Base-by-base conservation (phyloP, 2,888 invertebrate species). In the Myathropa florea region DNA sequence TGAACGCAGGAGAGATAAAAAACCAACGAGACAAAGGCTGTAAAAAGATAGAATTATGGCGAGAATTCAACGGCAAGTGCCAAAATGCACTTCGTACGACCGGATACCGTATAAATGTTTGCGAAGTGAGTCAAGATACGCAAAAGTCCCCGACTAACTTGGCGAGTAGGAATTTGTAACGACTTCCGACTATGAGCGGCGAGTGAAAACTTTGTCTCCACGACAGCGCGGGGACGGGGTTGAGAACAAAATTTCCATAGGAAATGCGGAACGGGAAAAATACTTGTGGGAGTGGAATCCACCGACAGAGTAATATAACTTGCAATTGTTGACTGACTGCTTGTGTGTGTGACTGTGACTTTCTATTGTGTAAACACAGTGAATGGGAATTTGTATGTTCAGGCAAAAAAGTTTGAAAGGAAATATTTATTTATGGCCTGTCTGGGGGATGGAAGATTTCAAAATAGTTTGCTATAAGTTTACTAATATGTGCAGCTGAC, bases 51-150 rank as follows among this genome's bases (percentile, higher is more conserved):
- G 30, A 78, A 78, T 71, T 64, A 71, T 64, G 63, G 23, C 55
- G 57, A 30, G 46, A 71, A 46, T 18, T 63, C 57, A 53, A 4
- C 36, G 39, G 64, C 46, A 65, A 71, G 39, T 71, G 78, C 78
- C 78, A 78, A 71, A 70, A 71, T 78, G 78, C 71, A 79, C 64
- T 71, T 71, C 64, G 57, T 64, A 39, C 57, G 46, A 79, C 59
- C 78, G 78, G 78, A 79, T 79, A 70, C 64, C 71, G 39, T 63
- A 71, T 79, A 79, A 65, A 71, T 79, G 71, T 71, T 71, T 71
- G 70, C 26, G 46, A 46, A 71, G 71, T 39, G 59, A 65, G 12
- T n/a, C 4, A 18, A 14, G 63, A 24, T n/a, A 63, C 21, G 18
- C 18, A 4, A 18, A 18, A 57, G 24, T n/a, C 36, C 33, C 55